Evolutionary conservation across 2,888 invertebrate species (phyloP).

Genomic region (Chloroclysta siterata): DNA sequence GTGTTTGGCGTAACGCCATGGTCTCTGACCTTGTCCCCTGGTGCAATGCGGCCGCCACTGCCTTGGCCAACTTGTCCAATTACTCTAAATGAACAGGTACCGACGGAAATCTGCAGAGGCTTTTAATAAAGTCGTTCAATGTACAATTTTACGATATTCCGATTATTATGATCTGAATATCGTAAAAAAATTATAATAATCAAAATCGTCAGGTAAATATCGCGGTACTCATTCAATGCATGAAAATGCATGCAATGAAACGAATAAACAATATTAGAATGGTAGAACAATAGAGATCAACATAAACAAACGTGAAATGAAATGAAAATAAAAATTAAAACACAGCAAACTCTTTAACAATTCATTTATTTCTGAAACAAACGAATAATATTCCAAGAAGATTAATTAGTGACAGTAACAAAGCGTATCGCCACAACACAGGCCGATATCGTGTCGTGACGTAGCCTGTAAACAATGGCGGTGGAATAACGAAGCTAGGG

Average conservation of each 20-base stretch:
- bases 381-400: not conserved
- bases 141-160: too few relatives aligned
- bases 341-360: not conserved
- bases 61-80: constrained; percentile 51
- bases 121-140: not conserved
- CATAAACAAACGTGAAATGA: too few relatives aligned
- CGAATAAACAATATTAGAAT: too few relatives aligned
- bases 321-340: too few relatives aligned
- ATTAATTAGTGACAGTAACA: not conserved
- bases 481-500: constrained; percentile 5
- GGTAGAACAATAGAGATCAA: too few relatives aligned
- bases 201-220: too few relatives aligned
- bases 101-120: not conserved
- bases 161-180: too few relatives aligned
- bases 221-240: too few relatives aligned
- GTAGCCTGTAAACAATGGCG: constrained; percentile 41
- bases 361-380: not conserved
- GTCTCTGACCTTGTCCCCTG: constrained; percentile 49
- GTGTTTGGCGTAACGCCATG: constrained; percentile 53
- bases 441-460: constrained; percentile 32
- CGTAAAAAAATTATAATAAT: too few relatives aligned
- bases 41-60: constrained; percentile 57
- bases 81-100: constrained; percentile 38
- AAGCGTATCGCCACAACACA: constrained; percentile 29
- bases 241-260: too few relatives aligned